Base-by-base conservation (phyloP, 2,113 vertebrate genomes). In the Tyto alba region DNA sequence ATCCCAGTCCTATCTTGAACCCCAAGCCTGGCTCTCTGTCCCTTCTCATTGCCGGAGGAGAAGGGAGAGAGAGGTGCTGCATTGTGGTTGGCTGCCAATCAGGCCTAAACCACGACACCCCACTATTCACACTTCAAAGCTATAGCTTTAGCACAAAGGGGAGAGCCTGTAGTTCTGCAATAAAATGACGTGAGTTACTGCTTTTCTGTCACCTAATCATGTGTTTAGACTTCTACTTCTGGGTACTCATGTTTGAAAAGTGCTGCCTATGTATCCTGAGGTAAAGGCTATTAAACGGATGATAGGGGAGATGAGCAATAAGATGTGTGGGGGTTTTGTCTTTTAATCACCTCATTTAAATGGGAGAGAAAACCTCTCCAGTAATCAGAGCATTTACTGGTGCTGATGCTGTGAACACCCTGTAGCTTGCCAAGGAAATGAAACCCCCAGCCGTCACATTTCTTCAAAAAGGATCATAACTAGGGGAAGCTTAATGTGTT, bases 291-390 rank as follows among this genome's bases (percentile, higher is more conserved):
- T 68, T 71, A 71, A n/a, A 43, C 1, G 36, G 59, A 40, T 43
- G 41, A 32, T 16, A 64, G 73, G 25, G 40, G 72, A 86, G 69
- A 68, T 0, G 10, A 87, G 69, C 77, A 92, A 32, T 13, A 57
- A 48, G 47, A 72, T n/a, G 36, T 22, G 63, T 3, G 57, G 11
- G 6, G 13, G 67, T 73, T 64, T 11, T 34, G 16, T 29, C 69
- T 78, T 75, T 87, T 87, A 53, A 47, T 87, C 86, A 50, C 45
- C 50, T 96, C 48, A 41, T 66, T 75, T 76, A 53, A 75, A 92
- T 4, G 71, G 62, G 16, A 95, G n/a, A 76, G 60, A 72, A 53
- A 43, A 41, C 22, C 34, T 67, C 22, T 9, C 6, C 6, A 1
- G 56, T 52, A 94, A 27, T 75, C 86, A 72, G 88, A 85, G 86